These are phyloP conservation scores for Palythoa heliodiscus DNA, from an alignment of 92 coral and sea anemone species.

Conservation along the genomic window DNA sequence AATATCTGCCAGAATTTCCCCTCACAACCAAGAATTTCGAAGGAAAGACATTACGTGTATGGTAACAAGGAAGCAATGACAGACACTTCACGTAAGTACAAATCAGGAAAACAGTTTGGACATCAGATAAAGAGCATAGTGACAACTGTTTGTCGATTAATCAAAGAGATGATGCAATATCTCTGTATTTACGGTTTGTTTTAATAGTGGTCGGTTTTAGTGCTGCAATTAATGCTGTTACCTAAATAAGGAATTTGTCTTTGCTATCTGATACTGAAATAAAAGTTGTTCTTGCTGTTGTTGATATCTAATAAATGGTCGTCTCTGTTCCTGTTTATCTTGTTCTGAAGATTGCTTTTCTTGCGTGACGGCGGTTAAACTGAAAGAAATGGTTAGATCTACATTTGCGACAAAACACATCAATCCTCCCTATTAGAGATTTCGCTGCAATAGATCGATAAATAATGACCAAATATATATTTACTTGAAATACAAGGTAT, in stretches of 20 bases:
- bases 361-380: neutral
- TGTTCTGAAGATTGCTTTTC: neutral
- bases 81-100: constrained; percentile 39
- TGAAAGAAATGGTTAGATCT: neutral
- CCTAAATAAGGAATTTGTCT: neutral
- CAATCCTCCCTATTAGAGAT: too few relatives aligned
- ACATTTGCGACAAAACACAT: too few relatives aligned
- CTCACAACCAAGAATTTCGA: constrained; percentile 31
- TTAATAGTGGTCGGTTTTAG: neutral
- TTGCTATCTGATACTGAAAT: neutral
- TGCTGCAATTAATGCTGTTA: neutral
- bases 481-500: neutral
- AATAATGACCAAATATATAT: neutral
- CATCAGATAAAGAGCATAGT: neutral
- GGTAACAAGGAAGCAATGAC: constrained; percentile 8
- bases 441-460: too few relatives aligned
- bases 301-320: neutral
- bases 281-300: too few relatives aligned
- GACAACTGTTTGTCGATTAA: neutral
- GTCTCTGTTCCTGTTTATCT: neutral
- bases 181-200: neutral
- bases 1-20: constrained; percentile 15
- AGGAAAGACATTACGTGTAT: constrained; percentile 19
- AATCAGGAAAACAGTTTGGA: neutral
- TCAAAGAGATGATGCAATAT: neutral